Evolutionary conservation across 2,797 vertebrate genomes (phyloP), one percentile per base, ranked within the genome.

Genomic region (Sphenodon punctatus): DNA sequence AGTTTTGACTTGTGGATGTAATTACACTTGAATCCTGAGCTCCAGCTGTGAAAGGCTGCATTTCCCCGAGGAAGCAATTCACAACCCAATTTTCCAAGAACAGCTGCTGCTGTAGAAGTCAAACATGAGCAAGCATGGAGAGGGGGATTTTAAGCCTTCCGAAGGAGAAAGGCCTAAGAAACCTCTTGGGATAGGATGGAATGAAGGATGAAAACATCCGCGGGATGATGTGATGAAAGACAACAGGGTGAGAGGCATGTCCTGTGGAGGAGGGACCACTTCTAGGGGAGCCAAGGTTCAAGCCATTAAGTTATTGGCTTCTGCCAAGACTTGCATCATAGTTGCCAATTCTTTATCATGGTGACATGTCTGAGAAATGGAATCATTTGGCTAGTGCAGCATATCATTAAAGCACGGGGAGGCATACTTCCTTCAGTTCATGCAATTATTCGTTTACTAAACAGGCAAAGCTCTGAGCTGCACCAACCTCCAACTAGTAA

Each of bases 1-100:
- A 85, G 85, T 90, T 90, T 93, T 82, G 87, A 73, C 86, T 63
- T 39, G 73, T 46, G 48, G 48, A 87, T 64, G 43, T 87, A 84
- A 87, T 86, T 87, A 73, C 78, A 51, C 72, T 80, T 88, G 67
- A 58, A 39, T 86, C 67, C 78, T 51, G 49, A 80, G 84, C 69
- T 84, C 13, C 30, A 61, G 34, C 78, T 77, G 65, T 72, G 67
- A 59, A 58, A 58, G 84, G 45, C 78, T 82, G 70, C n/a, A n/a
- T n/a, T n/a, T n/a, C n/a, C n/a, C n/a, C n/a, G n/a, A 65, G 83
- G 72, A 45, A 77, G 36, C 84, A 79, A 85, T 85, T 30, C 49
- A 72, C 69, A 76, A 73, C 30, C 53, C 34, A 63, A 4, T n/a
- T n/a, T n/a, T n/a, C n/a, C n/a, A n/a, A n/a, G n/a, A n/a, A n/a